Evolutionary conservation across 2,888 invertebrate species (phyloP).

Genomic region (Helobdella robusta): DNA sequence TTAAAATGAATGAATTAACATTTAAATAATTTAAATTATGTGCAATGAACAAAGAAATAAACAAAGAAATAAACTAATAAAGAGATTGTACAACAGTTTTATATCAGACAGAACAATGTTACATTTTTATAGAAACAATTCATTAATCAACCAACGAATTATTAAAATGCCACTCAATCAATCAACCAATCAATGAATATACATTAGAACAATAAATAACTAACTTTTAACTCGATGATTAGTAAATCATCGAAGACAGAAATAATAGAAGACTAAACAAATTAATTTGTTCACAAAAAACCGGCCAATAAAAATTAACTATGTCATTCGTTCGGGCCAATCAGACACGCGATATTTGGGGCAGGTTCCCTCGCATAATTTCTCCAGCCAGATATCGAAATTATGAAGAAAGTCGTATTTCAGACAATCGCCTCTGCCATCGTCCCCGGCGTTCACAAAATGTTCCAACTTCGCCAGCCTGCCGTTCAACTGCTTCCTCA

Average conservation of each 20-base stretch:
- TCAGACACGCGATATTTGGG: slow-evolving; percentile 89
- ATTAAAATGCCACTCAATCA: neutral
- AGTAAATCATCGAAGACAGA: neutral
- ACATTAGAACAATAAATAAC: neutral
- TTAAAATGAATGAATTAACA: too few species aligned
- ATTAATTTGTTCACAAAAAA: neutral
- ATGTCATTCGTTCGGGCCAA: slow-evolving; percentile 63
- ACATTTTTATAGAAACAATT: neutral
- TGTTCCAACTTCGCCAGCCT: too few species aligned
- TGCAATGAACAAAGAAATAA: too few species aligned
- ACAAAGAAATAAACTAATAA: too few species aligned
- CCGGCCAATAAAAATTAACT: neutral
- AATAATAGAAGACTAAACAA: neutral
- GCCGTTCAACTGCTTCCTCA: too few species aligned
- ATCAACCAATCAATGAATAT: neutral
- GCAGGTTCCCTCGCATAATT: slow-evolving; percentile 87
- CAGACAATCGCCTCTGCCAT: slow-evolving; percentile 86
- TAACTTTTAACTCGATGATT: neutral
- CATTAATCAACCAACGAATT: neutral
- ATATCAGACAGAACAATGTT: too few species aligned
- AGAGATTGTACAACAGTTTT: too few species aligned
- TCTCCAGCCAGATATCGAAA: slow-evolving; percentile 71
- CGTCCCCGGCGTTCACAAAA: slow-evolving; percentile 53
- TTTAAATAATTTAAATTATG: too few species aligned
- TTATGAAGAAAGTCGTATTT: slow-evolving; percentile 34